Base-by-base conservation (phyloP, 37 sponge, comb jelly and placozoan species). In the Amphimedon queenslandica region DNA sequence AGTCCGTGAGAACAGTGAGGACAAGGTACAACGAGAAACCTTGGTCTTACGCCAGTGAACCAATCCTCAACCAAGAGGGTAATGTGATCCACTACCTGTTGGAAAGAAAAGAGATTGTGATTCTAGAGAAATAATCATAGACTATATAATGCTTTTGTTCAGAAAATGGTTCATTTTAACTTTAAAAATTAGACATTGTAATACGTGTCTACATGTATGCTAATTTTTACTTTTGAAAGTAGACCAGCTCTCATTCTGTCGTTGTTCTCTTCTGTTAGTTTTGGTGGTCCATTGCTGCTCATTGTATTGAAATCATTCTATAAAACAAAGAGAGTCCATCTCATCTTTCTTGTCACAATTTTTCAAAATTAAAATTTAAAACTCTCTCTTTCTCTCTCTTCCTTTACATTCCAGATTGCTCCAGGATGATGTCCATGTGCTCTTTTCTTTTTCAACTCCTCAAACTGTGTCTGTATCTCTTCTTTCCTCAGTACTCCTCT, bases 211-310 rank as follows among this genome's bases (percentile, higher is more conserved):
- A n/a, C n/a, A n/a, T n/a, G n/a, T n/a, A n/a, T n/a, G n/a, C n/a
- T n/a, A n/a, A n/a, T n/a, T n/a, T n/a, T n/a, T n/a, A 47, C 53
- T 32, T 83, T 87, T 3, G 88, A 76, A 23, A 92, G 63, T 4
- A 92, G 67, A 6, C 84, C 88, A 0, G 92, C 92, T 67, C 92
- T 73, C 84, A 86, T 87, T 60, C 20, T 75, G 66, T 92, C 84
- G 53, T 83, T 63, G 37, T 40, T 55, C 33, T 71, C 72, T 43
- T 90, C 91, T 11, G 71, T 43, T 40, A 90, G 16, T 0, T 40
- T 13, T 24, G 61, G 72, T 2, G 56, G 69, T 39, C 16, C 4
- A 13, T 8, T 47, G 51, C 13, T 47, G 51, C 51, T 8, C 13
- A 47, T 13, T 47, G 51, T 47, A 18, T 13, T 13, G 13, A 8